Conservation (phyloP, 2,113 vertebrate species). For the Protobothrops flavoviridis region DNA sequence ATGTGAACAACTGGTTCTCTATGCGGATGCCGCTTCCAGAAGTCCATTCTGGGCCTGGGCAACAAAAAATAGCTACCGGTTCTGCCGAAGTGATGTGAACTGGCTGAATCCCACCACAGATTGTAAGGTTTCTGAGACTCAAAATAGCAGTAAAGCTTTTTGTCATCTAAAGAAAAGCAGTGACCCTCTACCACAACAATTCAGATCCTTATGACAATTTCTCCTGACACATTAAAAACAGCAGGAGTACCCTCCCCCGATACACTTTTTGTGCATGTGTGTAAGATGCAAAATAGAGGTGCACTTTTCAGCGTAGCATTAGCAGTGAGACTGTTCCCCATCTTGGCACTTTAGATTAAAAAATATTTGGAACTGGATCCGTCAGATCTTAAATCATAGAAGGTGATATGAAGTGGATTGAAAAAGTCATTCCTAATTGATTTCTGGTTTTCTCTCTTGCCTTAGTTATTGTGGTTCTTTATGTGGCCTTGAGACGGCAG, state of each 20-base stretch:
- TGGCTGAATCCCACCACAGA: too few species aligned
- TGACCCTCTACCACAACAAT: neutral
- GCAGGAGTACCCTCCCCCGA: neutral
- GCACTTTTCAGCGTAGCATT: neutral
- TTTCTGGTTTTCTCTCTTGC: conserved; percentile 24
- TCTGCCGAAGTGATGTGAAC: too few species aligned
- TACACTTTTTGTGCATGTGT: too few species aligned
- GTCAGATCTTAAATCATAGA: neutral
- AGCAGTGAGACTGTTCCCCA: neutral
- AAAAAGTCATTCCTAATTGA: conserved; percentile 21
- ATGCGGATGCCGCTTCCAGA: too few species aligned
- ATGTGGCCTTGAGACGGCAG: conserved; percentile 88
- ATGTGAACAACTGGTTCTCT: too few species aligned
- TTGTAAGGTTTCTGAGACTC: neutral
- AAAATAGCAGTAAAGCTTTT: neutral
- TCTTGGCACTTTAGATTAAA: neutral
- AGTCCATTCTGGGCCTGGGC: too few species aligned
- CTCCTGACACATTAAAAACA: neutral
- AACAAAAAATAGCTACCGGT: too few species aligned
- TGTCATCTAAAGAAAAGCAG: neutral
- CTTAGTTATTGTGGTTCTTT: conserved; percentile 94
- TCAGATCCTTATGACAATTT: neutral
- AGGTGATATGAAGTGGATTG: neutral
- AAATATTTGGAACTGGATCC: neutral
- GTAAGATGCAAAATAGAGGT: neutral